Percentiles rank a stretch among this genome's conserved stretches.
Conservation (phyloP, 2,888 invertebrate species). For the Drosophila monieri region DNA sequence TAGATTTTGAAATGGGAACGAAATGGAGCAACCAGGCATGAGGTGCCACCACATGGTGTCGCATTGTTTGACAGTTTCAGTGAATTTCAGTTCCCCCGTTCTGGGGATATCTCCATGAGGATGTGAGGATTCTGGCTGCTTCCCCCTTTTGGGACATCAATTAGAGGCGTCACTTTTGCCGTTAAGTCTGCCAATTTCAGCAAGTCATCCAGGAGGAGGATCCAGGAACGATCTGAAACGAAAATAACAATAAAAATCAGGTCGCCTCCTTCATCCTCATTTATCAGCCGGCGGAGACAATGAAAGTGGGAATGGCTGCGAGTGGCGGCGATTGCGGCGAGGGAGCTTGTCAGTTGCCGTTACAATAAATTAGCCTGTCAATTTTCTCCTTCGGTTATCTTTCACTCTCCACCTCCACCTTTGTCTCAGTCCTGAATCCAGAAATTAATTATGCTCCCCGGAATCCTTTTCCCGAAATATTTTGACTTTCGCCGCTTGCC, state of each 20-base stretch:
- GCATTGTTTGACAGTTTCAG: constrained; percentile 39
- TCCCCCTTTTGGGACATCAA: constrained; percentile 24
- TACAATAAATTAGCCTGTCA: constrained; percentile 74
- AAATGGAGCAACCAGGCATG: not conserved
- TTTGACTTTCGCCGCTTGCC: constrained; percentile 62
- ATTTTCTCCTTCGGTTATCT: constrained; percentile 43
- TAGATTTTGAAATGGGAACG: constrained; percentile 41
- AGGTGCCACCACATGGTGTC: constrained; percentile 13
- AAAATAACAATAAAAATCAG: constrained; percentile 57
- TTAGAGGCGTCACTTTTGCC: constrained; percentile 64
- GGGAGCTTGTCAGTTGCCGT: constrained; percentile 70
- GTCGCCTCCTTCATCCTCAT: constrained; percentile 59
- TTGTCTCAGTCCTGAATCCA: constrained; percentile 9
- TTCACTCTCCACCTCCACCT: constrained; percentile 1
- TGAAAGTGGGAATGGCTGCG: constrained; percentile 55
- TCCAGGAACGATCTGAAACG: constrained; percentile 25
- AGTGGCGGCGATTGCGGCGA: constrained; percentile 23
- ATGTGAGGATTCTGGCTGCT: not conserved
- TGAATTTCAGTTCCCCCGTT: constrained; percentile 18
- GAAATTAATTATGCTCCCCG: constrained; percentile 62
- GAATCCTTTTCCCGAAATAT: constrained; percentile 28
- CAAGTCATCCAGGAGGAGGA: constrained; percentile 53
- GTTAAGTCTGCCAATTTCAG: constrained; percentile 66
- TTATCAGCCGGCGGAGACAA: constrained; percentile 60
- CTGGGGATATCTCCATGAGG: constrained; percentile 19